These are phyloP conservation scores for Conistra vaccinii DNA, from an alignment of 2,888 invertebrate genomes.

Conservation along the genomic window DNA sequence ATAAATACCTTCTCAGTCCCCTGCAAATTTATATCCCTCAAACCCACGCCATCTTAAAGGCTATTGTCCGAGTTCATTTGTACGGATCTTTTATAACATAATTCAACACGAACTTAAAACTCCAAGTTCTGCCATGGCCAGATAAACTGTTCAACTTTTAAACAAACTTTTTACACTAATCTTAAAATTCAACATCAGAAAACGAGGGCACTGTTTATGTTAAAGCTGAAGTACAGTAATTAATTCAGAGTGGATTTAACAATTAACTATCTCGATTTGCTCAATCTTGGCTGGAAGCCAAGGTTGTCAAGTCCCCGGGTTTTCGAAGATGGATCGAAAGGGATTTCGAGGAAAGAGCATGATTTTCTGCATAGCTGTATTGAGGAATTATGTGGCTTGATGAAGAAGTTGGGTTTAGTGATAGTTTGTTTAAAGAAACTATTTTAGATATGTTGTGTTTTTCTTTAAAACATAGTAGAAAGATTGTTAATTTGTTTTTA, in stretches of 20 bases:
- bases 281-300: conserved; percentile 36
- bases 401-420: neutral
- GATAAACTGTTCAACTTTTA: conserved; percentile 23
- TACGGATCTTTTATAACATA: conserved; percentile 28
- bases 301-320: conserved; percentile 32
- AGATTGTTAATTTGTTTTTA: no score
- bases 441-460: neutral
- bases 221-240: conserved; percentile 50
- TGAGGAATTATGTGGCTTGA: neutral
- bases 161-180: conserved; percentile 47
- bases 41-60: neutral
- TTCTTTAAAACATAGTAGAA: no score
- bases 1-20: neutral
- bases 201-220: conserved; percentile 56
- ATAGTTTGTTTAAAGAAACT: neutral
- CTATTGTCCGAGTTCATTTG: conserved; percentile 8
- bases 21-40: neutral
- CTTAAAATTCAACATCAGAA: conserved; percentile 57
- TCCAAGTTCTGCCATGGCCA: conserved; percentile 5
- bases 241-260: conserved; percentile 58
- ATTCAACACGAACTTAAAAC: conserved; percentile 28
- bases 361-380: neutral
- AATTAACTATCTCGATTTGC: conserved; percentile 53
- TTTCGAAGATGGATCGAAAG: conserved; percentile 31
- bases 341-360: conserved; percentile 3